phyloP scores from a whole-genome alignment of 2,797 vertebrate genomes.

The Orestias chungarensis region DNA sequence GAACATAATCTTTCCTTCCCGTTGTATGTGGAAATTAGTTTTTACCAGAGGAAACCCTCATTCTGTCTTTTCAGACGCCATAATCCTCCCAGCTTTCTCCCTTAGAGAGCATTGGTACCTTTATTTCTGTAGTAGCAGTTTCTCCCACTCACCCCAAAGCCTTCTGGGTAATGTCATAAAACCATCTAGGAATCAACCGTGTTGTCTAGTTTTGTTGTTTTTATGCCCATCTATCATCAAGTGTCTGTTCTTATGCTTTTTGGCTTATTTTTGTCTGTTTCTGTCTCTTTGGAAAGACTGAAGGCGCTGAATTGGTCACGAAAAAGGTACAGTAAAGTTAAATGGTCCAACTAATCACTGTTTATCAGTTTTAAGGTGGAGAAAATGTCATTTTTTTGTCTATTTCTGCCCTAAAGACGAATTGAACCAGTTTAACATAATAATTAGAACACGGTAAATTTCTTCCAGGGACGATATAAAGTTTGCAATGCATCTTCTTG shows the following conservation, averaged over 20 bases:
- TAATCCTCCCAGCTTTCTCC: background rate
- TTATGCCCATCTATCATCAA: background rate
- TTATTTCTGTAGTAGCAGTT: background rate
- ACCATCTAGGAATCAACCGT: background rate
- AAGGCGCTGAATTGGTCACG: constrained; percentile 49
- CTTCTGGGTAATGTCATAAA: background rate
- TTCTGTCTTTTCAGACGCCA: background rate
- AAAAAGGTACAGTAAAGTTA: constrained; percentile 68
- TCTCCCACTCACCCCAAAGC: background rate
- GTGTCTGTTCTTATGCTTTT: constrained; percentile 28
- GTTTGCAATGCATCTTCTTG: too few species aligned
- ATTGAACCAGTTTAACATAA: too few species aligned
- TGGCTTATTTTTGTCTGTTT: constrained; percentile 34
- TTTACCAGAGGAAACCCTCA: background rate
- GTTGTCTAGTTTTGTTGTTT: too few species aligned
- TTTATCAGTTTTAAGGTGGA: background rate
- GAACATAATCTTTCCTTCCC: background rate
- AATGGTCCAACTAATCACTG: background rate
- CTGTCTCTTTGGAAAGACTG: constrained; percentile 59
- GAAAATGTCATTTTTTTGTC: background rate
- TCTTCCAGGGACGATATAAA: too few species aligned
- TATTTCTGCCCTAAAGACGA: background rate
- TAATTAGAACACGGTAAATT: too few species aligned
- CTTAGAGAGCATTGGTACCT: too few species aligned
- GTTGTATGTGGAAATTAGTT: background rate